A percentile compares a stretch with the other conserved stretches of the same genome.
phyloP scores from a whole-genome alignment of 2,888 invertebrate genomes.

The Folsomia manolachei region DNA sequence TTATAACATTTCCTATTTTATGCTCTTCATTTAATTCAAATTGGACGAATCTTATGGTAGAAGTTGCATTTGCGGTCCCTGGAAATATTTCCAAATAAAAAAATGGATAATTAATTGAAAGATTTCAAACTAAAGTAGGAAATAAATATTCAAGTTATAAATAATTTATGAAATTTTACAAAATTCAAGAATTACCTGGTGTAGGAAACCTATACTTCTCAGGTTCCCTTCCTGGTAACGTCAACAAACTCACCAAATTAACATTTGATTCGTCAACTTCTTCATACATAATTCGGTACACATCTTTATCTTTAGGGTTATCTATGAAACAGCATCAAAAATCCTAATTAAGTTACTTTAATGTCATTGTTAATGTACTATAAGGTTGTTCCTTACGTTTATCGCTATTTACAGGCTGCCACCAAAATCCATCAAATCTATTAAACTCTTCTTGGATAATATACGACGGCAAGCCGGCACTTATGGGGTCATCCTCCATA shows the following conservation, averaged over 20 bases:
- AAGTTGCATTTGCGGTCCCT: constrained; percentile 88
- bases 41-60: constrained; percentile 67
- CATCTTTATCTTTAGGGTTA: constrained; percentile 34
- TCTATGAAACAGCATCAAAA: neutral
- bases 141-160: too few relatives aligned
- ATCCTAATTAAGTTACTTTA: neutral
- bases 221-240: constrained; percentile 46
- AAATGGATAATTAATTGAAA: too few relatives aligned
- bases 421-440: constrained; percentile 96
- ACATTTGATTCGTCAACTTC: constrained; percentile 71
- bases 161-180: too few relatives aligned
- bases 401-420: constrained; percentile 72
- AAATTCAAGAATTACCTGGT: too few relatives aligned
- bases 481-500: constrained; percentile 76
- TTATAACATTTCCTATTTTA: constrained; percentile 72
- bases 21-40: constrained; percentile 63
- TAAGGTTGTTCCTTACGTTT: constrained; percentile 19
- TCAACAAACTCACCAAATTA: constrained; percentile 71
- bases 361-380: neutral
- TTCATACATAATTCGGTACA: constrained; percentile 59
- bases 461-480: constrained; percentile 95
- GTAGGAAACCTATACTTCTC: constrained; percentile 68
- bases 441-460: constrained; percentile 98
- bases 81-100: too few relatives aligned
- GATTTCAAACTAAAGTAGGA: too few relatives aligned